Evolutionary conservation across 1,140 invertebrate species (phyloP).

Genomic region (Apis florea): DNA sequence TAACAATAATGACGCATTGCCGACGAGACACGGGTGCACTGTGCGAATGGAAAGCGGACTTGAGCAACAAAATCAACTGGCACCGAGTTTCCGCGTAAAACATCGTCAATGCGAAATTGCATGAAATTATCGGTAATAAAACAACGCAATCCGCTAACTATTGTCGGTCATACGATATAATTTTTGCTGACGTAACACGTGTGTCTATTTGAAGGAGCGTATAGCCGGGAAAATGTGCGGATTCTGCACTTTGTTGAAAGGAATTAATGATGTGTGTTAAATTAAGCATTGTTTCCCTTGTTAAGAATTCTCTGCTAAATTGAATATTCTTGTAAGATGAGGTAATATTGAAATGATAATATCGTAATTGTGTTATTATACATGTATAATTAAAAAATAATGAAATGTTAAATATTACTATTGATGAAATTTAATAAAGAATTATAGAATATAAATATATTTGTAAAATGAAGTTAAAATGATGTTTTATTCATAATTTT

Average conservation of each 20-base stretch:
- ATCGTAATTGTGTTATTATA: no score
- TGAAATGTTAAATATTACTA: no score
- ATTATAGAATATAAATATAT: no score
- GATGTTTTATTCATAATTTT: no score
- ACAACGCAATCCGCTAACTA: constrained; percentile 3
- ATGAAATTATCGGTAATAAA: constrained; percentile 54
- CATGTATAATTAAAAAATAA: no score
- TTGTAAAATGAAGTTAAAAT: no score
- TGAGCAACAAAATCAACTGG: not conserved
- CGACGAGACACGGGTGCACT: not conserved
- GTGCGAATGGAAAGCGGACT: constrained; percentile 51
- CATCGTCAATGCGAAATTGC: constrained; percentile 43
- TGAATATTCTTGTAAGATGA: not conserved
- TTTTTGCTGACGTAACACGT: constrained; percentile 40
- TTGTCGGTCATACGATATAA: constrained; percentile 31
- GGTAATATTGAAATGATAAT: no score
- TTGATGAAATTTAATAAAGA: no score
- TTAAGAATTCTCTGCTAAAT: not conserved
- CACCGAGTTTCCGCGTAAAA: constrained; percentile 24
- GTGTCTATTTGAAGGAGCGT: not conserved
- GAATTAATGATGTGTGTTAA: not conserved
- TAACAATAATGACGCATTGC: constrained; percentile 48
- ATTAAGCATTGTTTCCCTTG: not conserved
- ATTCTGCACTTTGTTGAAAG: not conserved
- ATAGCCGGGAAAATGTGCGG: not conserved